These are phyloP conservation scores for Microcebus lehilahytsara DNA, from an alignment of 2,113 vertebrate genomes.

Conservation along the genomic window DNA sequence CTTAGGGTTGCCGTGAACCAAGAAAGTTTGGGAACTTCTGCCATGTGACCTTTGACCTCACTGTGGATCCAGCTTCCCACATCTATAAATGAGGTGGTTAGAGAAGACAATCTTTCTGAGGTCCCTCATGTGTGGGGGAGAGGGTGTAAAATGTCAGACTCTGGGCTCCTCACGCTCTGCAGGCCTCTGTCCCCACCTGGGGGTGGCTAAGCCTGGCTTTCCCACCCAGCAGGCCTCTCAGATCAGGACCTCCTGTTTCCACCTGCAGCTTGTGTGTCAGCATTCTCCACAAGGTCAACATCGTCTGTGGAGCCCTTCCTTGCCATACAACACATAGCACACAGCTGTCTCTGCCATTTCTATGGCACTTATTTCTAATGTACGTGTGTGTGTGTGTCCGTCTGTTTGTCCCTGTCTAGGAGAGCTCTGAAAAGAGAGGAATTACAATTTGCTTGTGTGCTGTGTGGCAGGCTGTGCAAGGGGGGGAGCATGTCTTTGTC, in stretches of 20 bases:
- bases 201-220: background rate
- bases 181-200: background rate
- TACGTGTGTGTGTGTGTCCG: rapidly evolving
- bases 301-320: background rate
- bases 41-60: background rate
- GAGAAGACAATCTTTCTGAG: background rate
- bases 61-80: background rate
- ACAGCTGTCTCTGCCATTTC: background rate
- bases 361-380: background rate
- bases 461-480: background rate
- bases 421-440: background rate
- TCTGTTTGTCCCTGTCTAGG: background rate
- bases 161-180: background rate
- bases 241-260: background rate
- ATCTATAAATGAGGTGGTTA: background rate
- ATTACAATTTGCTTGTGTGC: rapidly evolving
- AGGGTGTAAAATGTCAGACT: background rate
- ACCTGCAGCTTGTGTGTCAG: too few relatives aligned
- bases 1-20: background rate
- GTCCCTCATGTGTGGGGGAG: background rate
- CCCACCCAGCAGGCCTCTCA: background rate
- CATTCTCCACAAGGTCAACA: rapidly evolving
- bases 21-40: background rate
- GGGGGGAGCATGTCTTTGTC: background rate
- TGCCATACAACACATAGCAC: too few relatives aligned